Conservation (phyloP, 2,113 vertebrate species). For the Rhinolophus sinicus region DNA sequence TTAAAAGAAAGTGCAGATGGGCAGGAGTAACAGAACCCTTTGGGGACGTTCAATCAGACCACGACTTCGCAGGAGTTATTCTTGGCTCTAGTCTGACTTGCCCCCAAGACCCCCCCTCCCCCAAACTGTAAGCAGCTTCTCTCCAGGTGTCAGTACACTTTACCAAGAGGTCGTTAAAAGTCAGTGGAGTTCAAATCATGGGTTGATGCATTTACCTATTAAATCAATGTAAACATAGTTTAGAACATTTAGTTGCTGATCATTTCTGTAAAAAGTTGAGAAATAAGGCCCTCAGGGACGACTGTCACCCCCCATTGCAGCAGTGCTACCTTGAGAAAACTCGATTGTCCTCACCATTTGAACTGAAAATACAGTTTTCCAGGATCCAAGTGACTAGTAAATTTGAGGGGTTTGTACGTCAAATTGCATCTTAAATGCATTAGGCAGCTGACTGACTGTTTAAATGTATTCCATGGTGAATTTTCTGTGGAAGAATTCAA, state of each 20-base stretch:
- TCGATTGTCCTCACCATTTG: background rate
- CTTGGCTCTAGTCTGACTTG: background rate
- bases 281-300: background rate
- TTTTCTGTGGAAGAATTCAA: background rate
- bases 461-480: background rate
- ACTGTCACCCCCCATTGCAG: too few species aligned
- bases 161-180: background rate
- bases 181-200: background rate
- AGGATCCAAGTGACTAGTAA: background rate
- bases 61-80: background rate
- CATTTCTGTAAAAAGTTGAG: background rate
- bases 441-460: background rate
- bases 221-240: background rate
- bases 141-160: background rate
- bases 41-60: background rate
- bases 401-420: background rate
- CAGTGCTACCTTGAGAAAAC: background rate
- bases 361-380: background rate
- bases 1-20: background rate
- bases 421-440: background rate
- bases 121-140: background rate
- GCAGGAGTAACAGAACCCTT: background rate
- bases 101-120: background rate
- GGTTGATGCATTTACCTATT: background rate
- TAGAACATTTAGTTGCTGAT: background rate